These are phyloP conservation scores for Zaprionus obscuricornis DNA, from an alignment of 2,888 invertebrate species.

Conservation along the genomic window DNA sequence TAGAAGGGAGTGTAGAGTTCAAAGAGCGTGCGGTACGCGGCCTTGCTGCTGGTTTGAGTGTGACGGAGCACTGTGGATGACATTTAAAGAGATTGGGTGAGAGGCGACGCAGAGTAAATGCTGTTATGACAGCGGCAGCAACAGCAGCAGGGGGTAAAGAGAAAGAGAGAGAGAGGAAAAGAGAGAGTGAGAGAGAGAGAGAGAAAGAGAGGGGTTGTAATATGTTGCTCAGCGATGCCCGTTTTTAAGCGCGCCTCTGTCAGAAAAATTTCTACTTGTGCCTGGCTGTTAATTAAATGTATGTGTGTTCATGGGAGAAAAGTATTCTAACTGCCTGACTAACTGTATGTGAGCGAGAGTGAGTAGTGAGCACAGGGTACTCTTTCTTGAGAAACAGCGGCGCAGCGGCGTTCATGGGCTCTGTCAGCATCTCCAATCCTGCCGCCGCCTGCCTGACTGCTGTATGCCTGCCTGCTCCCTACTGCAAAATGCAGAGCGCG, in stretches of 20 bases:
- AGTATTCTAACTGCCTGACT: neutral
- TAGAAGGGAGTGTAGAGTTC: slow-evolving; percentile 64
- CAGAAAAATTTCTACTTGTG: slow-evolving; percentile 40
- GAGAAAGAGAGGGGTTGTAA: slow-evolving; percentile 31
- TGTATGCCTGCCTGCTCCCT: too few relatives aligned
- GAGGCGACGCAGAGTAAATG: slow-evolving; percentile 34
- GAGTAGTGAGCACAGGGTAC: slow-evolving; percentile 29
- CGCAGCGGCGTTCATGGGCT: slow-evolving; percentile 34
- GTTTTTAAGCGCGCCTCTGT: slow-evolving; percentile 56
- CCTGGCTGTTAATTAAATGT: slow-evolving; percentile 61
- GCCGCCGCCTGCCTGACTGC: too few relatives aligned
- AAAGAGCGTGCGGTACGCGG: slow-evolving; percentile 63
- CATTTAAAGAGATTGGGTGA: slow-evolving; percentile 70
- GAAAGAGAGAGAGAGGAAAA: slow-evolving; percentile 31
- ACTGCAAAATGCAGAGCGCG: slow-evolving; percentile 76
- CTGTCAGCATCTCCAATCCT: slow-evolving; percentile 70
- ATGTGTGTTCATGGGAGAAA: slow-evolving; percentile 13
- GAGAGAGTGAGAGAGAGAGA: slow-evolving; percentile 11
- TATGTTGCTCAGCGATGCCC: slow-evolving; percentile 44
- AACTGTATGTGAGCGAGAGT: neutral
- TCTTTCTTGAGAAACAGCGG: slow-evolving; percentile 44
- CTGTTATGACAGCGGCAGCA: slow-evolving; percentile 7
- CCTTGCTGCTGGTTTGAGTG: slow-evolving; percentile 51
- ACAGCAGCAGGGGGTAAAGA: slow-evolving; percentile 10
- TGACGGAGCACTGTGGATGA: slow-evolving; percentile 50